Conservation (phyloP, 2,797 vertebrate genomes). For the Enteromius radiatus region DNA sequence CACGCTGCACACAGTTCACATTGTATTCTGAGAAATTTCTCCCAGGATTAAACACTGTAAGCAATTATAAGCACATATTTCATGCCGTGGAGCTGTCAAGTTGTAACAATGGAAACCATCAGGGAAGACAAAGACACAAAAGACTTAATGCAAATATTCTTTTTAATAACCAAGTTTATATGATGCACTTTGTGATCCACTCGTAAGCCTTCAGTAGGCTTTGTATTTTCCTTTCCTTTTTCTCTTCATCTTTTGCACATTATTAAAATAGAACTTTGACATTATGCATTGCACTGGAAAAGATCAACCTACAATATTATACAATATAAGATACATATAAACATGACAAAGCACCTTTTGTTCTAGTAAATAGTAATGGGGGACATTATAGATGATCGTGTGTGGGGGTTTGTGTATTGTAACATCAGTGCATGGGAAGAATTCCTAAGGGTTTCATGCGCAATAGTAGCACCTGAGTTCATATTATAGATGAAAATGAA, state of each 20-base stretch:
- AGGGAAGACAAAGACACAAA: slow-evolving; percentile 68
- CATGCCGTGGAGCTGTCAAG: slow-evolving; percentile 26
- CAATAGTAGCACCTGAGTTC: slow-evolving; percentile 87
- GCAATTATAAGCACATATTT: slow-evolving; percentile 49
- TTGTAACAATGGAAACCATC: slow-evolving; percentile 27
- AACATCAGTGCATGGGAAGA: slow-evolving; percentile 89
- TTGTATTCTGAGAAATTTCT: neutral
- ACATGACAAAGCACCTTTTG: slow-evolving; percentile 88
- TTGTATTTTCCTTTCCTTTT: slow-evolving; percentile 80
- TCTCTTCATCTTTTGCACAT: slow-evolving; percentile 87
- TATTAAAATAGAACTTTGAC: slow-evolving; percentile 95
- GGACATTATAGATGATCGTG: slow-evolving; percentile 81
- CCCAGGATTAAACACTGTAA: slow-evolving; percentile 30
- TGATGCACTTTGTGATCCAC: slow-evolving; percentile 87
- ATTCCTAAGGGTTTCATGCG: slow-evolving; percentile 82
- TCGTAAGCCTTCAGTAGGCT: slow-evolving; percentile 82
- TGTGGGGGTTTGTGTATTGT: slow-evolving; percentile 83
- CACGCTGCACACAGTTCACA: neutral
- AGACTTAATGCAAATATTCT: slow-evolving; percentile 75
- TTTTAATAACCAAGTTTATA: slow-evolving; percentile 85
- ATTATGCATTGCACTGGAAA: slow-evolving; percentile 91
- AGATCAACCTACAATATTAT: slow-evolving; percentile 91
- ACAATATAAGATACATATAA: slow-evolving; percentile 88
- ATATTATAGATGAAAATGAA: slow-evolving; percentile 75
- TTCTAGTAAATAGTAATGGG: slow-evolving; percentile 83